Percentiles rank a stretch among this genome's conserved stretches.
These are phyloP conservation scores for Anticlea derivata DNA, from an alignment of 2,888 invertebrate species.

Conservation along the genomic window DNA sequence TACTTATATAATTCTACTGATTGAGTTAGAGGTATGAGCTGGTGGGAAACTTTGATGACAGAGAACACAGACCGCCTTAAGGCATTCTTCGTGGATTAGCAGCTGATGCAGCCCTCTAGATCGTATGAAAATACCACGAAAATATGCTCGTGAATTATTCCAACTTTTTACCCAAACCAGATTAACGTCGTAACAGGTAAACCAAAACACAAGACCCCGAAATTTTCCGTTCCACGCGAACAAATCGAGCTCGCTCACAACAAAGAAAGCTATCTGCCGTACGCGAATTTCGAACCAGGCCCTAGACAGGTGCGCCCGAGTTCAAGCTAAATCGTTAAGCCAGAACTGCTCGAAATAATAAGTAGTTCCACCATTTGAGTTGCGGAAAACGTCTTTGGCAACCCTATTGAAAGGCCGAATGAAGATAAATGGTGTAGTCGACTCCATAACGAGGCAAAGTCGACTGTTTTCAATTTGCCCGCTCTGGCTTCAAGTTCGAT, in stretches of 20 bases:
- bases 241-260: constrained; percentile 21
- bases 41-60: too few species aligned
- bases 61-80: too few species aligned
- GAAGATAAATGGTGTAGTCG: constrained; percentile 79
- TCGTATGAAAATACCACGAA: constrained; percentile 2
- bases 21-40: too few species aligned
- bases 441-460: constrained; percentile 76
- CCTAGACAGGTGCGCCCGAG: constrained; percentile 64
- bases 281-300: constrained; percentile 17
- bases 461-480: constrained; percentile 81
- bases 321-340: constrained; percentile 74
- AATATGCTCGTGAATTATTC: constrained; percentile 7
- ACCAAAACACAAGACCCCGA: constrained; percentile 21
- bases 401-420: constrained; percentile 79
- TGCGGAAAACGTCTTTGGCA: constrained; percentile 76
- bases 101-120: not conserved
- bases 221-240: constrained; percentile 21
- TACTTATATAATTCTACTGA: too few species aligned
- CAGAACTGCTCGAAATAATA: constrained; percentile 77
- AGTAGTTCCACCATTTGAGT: constrained; percentile 78
- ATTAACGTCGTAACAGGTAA: constrained; percentile 11
- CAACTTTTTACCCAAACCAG: constrained; percentile 4
- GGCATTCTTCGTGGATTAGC: too few species aligned
- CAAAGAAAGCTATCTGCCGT: constrained; percentile 30
- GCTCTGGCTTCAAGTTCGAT: constrained; percentile 61